Conservation (phyloP, 2,113 vertebrate species). For the Boleophthalmus pectinirostris region DNA sequence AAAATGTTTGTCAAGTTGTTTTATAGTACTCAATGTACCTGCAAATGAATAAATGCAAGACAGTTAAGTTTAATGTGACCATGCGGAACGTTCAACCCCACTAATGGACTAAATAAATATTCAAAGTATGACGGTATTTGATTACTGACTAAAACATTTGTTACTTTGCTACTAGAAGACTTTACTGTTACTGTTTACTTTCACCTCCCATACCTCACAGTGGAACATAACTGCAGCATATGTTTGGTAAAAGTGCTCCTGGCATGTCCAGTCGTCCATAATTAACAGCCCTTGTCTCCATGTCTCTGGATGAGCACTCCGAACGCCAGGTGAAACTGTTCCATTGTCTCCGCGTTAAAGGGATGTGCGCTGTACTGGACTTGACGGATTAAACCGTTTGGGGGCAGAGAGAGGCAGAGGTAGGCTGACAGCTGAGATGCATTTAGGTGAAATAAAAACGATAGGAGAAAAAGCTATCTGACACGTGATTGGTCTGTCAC, state of each 20-base stretch:
- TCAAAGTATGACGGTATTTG: too few relatives aligned
- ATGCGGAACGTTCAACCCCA: too few relatives aligned
- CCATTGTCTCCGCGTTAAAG: constrained; percentile 51
- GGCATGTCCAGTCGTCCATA: constrained; percentile 58
- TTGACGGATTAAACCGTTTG: constrained; percentile 66
- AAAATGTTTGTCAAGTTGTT: too few relatives aligned
- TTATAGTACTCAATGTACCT: too few relatives aligned
- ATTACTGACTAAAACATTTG: too few relatives aligned
- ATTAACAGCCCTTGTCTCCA: constrained; percentile 60
- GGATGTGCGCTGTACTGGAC: constrained; percentile 58
- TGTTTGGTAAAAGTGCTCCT: constrained; percentile 57
- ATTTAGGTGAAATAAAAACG: constrained; percentile 63
- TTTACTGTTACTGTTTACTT: too few relatives aligned
- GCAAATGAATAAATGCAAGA: too few relatives aligned
- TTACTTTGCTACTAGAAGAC: too few relatives aligned
- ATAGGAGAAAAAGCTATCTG: constrained; percentile 57
- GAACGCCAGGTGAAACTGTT: constrained; percentile 45
- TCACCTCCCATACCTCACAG: constrained; percentile 61
- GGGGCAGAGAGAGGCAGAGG: constrained; percentile 35
- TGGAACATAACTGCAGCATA: constrained; percentile 65
- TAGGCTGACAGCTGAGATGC: constrained; percentile 63
- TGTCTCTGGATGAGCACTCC: constrained; percentile 52
- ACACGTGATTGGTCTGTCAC: constrained; percentile 61
- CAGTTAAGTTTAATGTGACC: too few relatives aligned
- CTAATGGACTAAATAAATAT: too few relatives aligned